Conservation (phyloP, 2,113 vertebrate species). For the Protobothrops mucrosquamatus region DNA sequence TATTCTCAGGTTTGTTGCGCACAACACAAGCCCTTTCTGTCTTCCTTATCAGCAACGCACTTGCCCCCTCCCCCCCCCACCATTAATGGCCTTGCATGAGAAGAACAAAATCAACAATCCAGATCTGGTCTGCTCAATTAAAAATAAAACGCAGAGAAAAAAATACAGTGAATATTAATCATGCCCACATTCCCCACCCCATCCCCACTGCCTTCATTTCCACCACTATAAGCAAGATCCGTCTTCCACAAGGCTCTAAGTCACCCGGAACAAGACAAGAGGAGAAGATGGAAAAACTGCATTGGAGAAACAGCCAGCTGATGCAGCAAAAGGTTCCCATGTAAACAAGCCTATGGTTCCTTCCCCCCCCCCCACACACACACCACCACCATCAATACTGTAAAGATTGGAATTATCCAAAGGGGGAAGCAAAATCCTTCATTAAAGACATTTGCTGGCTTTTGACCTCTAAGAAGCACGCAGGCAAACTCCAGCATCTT, state of each 20-base stretch:
- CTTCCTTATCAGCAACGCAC: background rate
- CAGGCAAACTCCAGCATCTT: slow-evolving; percentile 6
- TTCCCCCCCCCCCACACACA: no score
- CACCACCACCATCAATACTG: background rate
- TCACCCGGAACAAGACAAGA: slow-evolving; percentile 25
- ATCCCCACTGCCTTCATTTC: background rate
- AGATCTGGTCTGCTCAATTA: slow-evolving; percentile 24
- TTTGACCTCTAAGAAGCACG: slow-evolving; percentile 26
- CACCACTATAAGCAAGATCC: background rate
- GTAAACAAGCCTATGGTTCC: slow-evolving; percentile 63
- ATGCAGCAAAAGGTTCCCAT: slow-evolving; percentile 64
- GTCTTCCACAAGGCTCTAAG: slow-evolving; percentile 33
- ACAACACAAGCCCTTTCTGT: background rate
- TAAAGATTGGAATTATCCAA: background rate
- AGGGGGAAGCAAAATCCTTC: background rate
- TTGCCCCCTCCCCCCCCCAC: no score
- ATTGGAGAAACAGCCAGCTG: slow-evolving; percentile 32
- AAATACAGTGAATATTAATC: background rate
- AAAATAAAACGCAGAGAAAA: background rate
- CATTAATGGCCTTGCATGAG: slow-evolving; percentile 30
- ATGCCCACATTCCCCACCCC: background rate
- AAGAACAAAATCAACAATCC: slow-evolving; percentile 13
- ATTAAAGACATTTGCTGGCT: slow-evolving; percentile 11
- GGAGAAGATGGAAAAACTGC: slow-evolving; percentile 39
- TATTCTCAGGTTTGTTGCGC: background rate